Evolutionary conservation across 53 echinoderm and acorn worm species (phyloP), one percentile per base, ranked within the genome.

Genomic region (Crossaster papposus): DNA sequence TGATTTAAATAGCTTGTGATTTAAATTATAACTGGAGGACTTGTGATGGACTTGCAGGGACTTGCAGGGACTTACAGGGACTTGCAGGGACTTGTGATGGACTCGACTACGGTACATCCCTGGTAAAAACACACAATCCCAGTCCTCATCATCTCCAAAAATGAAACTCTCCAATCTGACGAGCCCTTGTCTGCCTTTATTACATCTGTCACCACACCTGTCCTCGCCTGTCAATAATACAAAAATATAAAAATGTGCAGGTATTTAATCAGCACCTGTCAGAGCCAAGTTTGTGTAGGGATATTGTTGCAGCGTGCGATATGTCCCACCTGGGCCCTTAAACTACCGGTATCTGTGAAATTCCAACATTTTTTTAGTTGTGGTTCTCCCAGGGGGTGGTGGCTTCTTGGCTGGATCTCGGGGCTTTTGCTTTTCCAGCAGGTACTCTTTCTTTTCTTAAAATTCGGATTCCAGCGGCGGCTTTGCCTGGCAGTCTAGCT

Each of bases 141-240:
- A 64, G 64, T 22, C 31, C 6, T n/a, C n/a, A n/a, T n/a, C 17
- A n/a, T 37, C 65, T 33, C 24, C 64, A 24, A 33, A 35, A 82
- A 82, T 31, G 68, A 68, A 58, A 65, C 53, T 9, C 63, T 13
- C 23, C 28, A 64, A 0, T 14, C 7, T 36, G 20, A 65, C 65
- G 68, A 82, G 29, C 14, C 74, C 81, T n/a, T n/a, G 26, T 24
- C 64, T 63, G 33, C 81, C 34, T 82, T 34, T n/a, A n/a, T 65
- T 65, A 65, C 28, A 17, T 44, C 36, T 11, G 65, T 65, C 82
- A 72, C 30, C 20, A 51, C 84, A 84, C 84, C 84, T 84, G 84
- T 84, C 72, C 28, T 14, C 18, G 26, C 53, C 17, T 5, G 51
- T 71, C 38, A 84, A 24, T 44, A 44, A 44, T 5, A 44, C 6